Conservation (phyloP, 35 echinoderm and acorn worm species). For the Apostichopus japonicus region DNA sequence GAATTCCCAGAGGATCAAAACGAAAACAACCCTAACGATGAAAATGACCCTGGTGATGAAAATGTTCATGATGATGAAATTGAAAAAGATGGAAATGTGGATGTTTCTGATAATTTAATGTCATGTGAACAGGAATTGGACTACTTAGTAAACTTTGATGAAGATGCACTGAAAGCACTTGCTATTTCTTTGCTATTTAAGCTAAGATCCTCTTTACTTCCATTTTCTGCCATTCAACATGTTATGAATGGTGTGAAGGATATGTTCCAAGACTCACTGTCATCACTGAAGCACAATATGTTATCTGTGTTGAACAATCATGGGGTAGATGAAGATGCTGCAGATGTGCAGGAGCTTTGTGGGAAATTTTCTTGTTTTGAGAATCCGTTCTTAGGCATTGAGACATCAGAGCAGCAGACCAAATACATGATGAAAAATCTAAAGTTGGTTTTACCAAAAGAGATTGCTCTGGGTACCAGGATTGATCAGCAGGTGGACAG, state of each 20-base stretch:
- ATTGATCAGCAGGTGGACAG: slow-evolving; percentile 25
- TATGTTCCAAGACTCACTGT: slow-evolving; percentile 51
- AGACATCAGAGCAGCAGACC: slow-evolving; percentile 56
- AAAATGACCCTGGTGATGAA: background rate
- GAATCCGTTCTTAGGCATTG: slow-evolving; percentile 60
- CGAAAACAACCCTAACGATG: background rate
- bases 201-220: slow-evolving; percentile 30
- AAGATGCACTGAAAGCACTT: slow-evolving; percentile 15
- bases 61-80: background rate
- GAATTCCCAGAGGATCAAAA: background rate
- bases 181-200: slow-evolving; percentile 22
- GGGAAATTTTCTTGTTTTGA: slow-evolving; percentile 39
- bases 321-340: slow-evolving; percentile 29
- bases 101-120: slow-evolving; percentile 17
- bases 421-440: slow-evolving; percentile 32
- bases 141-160: slow-evolving; percentile 7
- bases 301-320: background rate
- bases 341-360: slow-evolving; percentile 56
- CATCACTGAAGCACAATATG: slow-evolving; percentile 25
- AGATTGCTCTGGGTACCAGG: slow-evolving; percentile 18
- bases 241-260: slow-evolving; percentile 27
- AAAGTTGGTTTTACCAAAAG: slow-evolving; percentile 9
- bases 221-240: slow-evolving; percentile 33
- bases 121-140: background rate
- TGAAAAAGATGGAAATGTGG: background rate